Percentiles rank a stretch among this genome's conserved stretches.
Evolutionary conservation across 2,113 vertebrate species (phyloP).

Genomic region (Lucifuga dentata): DNA sequence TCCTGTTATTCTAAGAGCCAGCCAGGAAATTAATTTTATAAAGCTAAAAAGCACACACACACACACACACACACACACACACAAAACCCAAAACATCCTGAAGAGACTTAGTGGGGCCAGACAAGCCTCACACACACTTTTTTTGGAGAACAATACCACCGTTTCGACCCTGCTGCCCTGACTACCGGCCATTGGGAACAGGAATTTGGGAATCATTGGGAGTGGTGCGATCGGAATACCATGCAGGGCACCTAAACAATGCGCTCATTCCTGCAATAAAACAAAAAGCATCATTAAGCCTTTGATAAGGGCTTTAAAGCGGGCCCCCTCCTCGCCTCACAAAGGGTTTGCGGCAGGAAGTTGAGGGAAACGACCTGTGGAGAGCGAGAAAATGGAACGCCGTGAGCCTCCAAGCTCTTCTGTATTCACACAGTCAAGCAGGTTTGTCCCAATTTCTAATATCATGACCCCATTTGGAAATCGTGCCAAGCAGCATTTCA

Average conservation of each 20-base stretch:
- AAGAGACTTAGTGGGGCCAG: slow-evolving; percentile 81
- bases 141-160: slow-evolving; percentile 71
- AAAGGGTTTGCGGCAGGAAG: slow-evolving; percentile 53
- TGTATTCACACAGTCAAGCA: slow-evolving; percentile 37
- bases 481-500: too few species aligned
- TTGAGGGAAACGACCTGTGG: slow-evolving; percentile 34
- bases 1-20: slow-evolving; percentile 70
- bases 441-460: neutral
- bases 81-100: slow-evolving; percentile 77
- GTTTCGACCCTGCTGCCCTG: slow-evolving; percentile 59
- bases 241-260: slow-evolving; percentile 71
- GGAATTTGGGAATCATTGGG: slow-evolving; percentile 64
- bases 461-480: neutral
- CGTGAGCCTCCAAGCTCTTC: neutral
- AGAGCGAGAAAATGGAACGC: slow-evolving; percentile 39
- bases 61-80: slow-evolving; percentile 14
- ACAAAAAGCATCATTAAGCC: slow-evolving; percentile 51
- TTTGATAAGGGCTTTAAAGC: slow-evolving; percentile 71
- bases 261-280: slow-evolving; percentile 36
- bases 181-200: slow-evolving; percentile 74
- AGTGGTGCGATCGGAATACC: slow-evolving; percentile 69
- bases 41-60: slow-evolving; percentile 52
- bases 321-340: slow-evolving; percentile 31
- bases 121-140: slow-evolving; percentile 34
- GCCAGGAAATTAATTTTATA: slow-evolving; percentile 81